Evolutionary conservation across 1,140 invertebrate genomes (phyloP), one percentile per base, ranked within the genome.

Genomic region (Diprion similis): DNA sequence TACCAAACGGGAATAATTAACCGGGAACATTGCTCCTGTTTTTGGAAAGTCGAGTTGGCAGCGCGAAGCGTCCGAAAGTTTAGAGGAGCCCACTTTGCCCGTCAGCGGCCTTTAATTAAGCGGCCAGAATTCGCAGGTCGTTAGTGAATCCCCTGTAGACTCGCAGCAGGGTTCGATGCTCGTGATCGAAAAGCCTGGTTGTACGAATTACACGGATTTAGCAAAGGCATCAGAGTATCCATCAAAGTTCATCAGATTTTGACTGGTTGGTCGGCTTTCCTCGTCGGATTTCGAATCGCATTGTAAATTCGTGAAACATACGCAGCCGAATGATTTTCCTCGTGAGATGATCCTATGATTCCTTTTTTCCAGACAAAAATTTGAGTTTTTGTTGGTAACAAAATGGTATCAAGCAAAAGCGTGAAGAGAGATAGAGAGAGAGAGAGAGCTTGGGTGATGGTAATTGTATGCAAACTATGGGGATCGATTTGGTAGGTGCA

Each of bases 91-190:
- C 69, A 48, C 46, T 70, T 70, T 48, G 69, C 15, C 69, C 46
- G 69, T 70, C 46, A n/a, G n/a, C 69, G 69, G 69, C 46, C 69
- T 48, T 46, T 48, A 70, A 70, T 70, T 70, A 70, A 70, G 69
- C 46, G 15, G 10, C 51, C 11, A 48, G 69, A 37, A 70, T 70
- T 70, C 69, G 46, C 69, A 37, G 69, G 18, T 70, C 37, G 24
- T 70, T 70, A 70, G 46, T 24, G 46, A 47, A 70, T 70, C 46
- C 69, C 24, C 6, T 19, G 46, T 37, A 37, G 24, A 6, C 6
- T 37, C 69, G 46, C 17, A 17, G 6, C 46, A 13, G 7, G 45
- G 19, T 70, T 70, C 46, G 69, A 70, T 24, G 46, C 10, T 19
- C 66, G 15, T 18, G 4, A 19, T 65, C 65, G 59, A 65, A 68